These are phyloP conservation scores for Galbula dea DNA, from an alignment of 2,113 vertebrate genomes.

Conservation along the genomic window DNA sequence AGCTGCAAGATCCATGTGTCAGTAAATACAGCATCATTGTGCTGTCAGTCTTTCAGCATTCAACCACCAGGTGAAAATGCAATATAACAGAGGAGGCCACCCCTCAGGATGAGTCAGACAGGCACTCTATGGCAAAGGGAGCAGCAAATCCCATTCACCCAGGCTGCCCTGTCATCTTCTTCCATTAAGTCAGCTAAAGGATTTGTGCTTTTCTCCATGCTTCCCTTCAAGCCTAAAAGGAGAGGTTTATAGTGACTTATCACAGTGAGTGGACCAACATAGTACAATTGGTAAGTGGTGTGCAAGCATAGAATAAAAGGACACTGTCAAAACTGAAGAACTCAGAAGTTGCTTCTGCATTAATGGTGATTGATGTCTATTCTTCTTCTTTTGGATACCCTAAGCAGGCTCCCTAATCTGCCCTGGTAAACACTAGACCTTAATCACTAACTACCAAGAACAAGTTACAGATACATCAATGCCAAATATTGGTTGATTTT, in stretches of 20 bases:
- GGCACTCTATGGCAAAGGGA: not conserved
- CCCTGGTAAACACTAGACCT: not conserved
- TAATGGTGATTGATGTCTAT: not conserved
- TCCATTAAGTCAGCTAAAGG: not conserved
- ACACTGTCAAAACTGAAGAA: not conserved
- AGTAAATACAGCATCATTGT: not conserved
- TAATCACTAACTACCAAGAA: not conserved
- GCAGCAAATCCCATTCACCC: slow-evolving; percentile 3
- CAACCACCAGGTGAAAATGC: slow-evolving; percentile 9
- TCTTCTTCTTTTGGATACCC: not conserved
- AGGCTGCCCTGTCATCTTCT: not conserved
- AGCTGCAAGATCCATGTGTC: not conserved
- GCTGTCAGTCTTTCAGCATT: not conserved
- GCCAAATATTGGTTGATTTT: not conserved
- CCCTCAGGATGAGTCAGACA: not conserved
- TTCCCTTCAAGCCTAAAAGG: not conserved
- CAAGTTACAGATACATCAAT: not conserved
- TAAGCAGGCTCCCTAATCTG: not conserved
- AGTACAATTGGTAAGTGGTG: not conserved
- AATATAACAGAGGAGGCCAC: not conserved
- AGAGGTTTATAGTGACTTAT: not conserved
- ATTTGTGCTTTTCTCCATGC: not conserved
- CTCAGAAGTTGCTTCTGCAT: not conserved
- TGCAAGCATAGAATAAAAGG: not conserved
- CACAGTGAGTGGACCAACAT: not conserved